Evolutionary conservation across 2,113 vertebrate species (phyloP), one percentile per base, ranked within the genome.

Genomic region (Motacilla tschutschensis): DNA sequence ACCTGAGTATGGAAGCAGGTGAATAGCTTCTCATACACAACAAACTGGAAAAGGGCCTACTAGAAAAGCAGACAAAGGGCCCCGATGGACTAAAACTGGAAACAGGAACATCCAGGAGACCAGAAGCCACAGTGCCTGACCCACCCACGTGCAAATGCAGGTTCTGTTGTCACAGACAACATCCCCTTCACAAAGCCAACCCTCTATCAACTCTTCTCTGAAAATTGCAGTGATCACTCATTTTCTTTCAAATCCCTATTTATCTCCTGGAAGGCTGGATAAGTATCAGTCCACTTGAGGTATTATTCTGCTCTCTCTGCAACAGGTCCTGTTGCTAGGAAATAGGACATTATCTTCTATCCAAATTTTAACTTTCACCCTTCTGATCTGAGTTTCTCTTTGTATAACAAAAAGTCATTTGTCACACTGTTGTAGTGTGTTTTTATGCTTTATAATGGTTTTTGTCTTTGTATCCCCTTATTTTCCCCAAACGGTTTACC

Each of bases 61-160:
- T 28, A 58, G 24, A 65, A 88, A 44, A 46, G 14, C 35, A 73
- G 40, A 8, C 19, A 17, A 26, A 48, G 25, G 21, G 28, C 26
- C 40, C 35, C 50, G 16, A 12, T 33, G 17, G 13, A 43, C 14
- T 69, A 13, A 74, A 62, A 67, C 13, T 14, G 21, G 25, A 65
- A 72, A 64, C 3, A 38, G 1, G 5, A 41, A 16, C n/a, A 25
- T 14, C 36, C 44, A 72, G 28, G 10, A 86, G 19, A 40, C 2
- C 11, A 41, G 12, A 67, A 65, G 14, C 18, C 3, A 0, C n/a
- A 60, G 35, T 24, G 7, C 24, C 47, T 72, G 67, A 77, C n/a
- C 8, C 71, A 62, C 4, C 5, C 16, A 17, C 0, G 0, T 8
- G 6, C 15, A 40, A 75, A 58, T 10, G 17, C 38, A 86, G 24